Percentiles rank a stretch among this genome's conserved stretches.
Evolutionary conservation across 2,797 vertebrate genomes (phyloP).

Genomic region (Anomalospiza imberbis): DNA sequence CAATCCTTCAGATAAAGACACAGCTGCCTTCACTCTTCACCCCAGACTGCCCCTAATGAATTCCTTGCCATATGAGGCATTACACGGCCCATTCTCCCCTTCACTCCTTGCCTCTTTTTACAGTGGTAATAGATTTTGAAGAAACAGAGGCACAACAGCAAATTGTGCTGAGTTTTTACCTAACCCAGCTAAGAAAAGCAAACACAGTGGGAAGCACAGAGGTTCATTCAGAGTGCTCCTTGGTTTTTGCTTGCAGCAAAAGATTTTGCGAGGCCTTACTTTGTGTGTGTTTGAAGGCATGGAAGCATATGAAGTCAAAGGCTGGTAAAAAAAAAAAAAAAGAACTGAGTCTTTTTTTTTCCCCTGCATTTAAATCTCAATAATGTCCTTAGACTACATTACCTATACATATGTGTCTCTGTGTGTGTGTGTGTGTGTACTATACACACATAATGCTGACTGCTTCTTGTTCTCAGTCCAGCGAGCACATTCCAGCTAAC

Average conservation of each 20-base stretch:
- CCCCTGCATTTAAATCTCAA: neutral
- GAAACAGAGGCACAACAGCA: neutral
- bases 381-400: neutral
- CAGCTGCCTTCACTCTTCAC: neutral
- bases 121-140: neutral
- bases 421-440: neutral
- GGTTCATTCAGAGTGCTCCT: neutral
- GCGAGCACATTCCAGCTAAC: accelerated
- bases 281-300: neutral
- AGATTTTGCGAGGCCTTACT: neutral
- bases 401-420: too few relatives aligned
- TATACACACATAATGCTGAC: neutral
- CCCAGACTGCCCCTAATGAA: neutral
- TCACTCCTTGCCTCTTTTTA: neutral
- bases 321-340: neutral
- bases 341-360: neutral
- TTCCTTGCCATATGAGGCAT: neutral
- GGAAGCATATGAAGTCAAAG: accelerated
- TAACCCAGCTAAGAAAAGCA: neutral
- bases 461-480: neutral
- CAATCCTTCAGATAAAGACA: neutral
- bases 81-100: neutral
- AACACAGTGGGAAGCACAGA: neutral
- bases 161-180: neutral
- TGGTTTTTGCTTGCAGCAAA: neutral